Evolutionary conservation across 2,888 invertebrate species (phyloP).

Genomic region (Meloe dianella): DNA sequence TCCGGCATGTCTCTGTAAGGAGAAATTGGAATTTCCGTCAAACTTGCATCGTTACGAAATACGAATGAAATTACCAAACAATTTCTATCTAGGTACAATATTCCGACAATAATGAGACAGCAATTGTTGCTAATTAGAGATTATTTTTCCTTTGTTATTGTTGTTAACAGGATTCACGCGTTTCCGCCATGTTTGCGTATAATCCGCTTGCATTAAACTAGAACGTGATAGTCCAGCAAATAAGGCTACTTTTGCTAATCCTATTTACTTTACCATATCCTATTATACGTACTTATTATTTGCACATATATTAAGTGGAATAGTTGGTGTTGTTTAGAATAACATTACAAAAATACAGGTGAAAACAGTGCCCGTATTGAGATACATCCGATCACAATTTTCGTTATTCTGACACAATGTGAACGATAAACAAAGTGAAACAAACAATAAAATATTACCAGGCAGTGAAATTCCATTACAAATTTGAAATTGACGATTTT

Average conservation of each 20-base stretch:
- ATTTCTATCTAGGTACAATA: too few relatives aligned
- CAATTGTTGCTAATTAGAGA: neutral
- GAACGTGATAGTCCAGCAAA: constrained; percentile 38
- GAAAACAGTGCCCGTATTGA: neutral
- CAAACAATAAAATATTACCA: neutral
- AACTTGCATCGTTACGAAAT: neutral
- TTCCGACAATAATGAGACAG: too few relatives aligned
- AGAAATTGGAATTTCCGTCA: constrained; percentile 3
- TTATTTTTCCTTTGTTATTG: neutral
- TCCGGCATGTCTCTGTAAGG: neutral
- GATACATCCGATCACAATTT: neutral
- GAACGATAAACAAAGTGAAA: neutral
- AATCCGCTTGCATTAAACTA: constrained; percentile 35
- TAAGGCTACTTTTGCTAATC: constrained; percentile 35
- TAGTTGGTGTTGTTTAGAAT: too few relatives aligned
- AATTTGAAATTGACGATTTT: neutral
- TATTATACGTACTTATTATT: constrained; percentile 21
- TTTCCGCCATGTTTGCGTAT: constrained; percentile 14
- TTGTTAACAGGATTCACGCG: neutral
- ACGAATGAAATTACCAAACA: neutral
- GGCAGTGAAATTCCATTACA: neutral
- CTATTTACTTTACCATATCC: constrained; percentile 30
- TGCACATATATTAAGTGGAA: constrained; percentile 17
- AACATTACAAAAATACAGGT: too few relatives aligned
- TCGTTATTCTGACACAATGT: neutral